Evolutionary conservation across 2,113 vertebrate genomes (phyloP).

Genomic region (Lycaon pictus): DNA sequence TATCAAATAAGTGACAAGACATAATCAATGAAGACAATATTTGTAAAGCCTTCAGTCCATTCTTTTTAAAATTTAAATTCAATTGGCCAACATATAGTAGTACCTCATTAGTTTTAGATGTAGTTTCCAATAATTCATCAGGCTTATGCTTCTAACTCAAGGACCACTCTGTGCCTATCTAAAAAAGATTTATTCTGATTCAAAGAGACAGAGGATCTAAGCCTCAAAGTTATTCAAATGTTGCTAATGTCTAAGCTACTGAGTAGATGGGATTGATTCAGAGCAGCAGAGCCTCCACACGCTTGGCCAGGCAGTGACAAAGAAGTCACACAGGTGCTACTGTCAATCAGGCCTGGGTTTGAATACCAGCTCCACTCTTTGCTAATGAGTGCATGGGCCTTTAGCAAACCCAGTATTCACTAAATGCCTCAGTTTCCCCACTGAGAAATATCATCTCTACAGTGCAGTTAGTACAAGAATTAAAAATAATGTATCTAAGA

Average conservation of each 20-base stretch:
- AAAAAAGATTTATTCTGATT: neutral
- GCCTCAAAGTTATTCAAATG: neutral
- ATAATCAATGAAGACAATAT: too few relatives aligned
- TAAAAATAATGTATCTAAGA: neutral
- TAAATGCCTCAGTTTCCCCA: neutral
- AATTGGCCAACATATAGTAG: too few relatives aligned
- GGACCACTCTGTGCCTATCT: neutral
- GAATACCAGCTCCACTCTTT: neutral
- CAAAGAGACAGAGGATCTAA: neutral
- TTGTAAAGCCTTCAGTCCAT: too few relatives aligned
- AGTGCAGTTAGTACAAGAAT: neutral
- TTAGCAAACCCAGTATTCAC: neutral
- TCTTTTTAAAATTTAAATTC: too few relatives aligned
- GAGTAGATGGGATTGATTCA: neutral
- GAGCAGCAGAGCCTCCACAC: rapidly evolving
- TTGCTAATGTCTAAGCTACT: neutral
- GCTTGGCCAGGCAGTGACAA: neutral
- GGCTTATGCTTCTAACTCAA: neutral
- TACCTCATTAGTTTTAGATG: too few relatives aligned
- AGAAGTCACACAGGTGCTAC: rapidly evolving
- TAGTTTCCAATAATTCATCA: too few relatives aligned
- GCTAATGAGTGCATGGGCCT: too few relatives aligned
- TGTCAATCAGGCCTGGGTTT: neutral
- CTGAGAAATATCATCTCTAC: neutral
- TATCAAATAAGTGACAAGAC: too few relatives aligned